phyloP scores from a whole-genome alignment of 1,140 invertebrate species.

The Acromyrmex charruanus region DNA sequence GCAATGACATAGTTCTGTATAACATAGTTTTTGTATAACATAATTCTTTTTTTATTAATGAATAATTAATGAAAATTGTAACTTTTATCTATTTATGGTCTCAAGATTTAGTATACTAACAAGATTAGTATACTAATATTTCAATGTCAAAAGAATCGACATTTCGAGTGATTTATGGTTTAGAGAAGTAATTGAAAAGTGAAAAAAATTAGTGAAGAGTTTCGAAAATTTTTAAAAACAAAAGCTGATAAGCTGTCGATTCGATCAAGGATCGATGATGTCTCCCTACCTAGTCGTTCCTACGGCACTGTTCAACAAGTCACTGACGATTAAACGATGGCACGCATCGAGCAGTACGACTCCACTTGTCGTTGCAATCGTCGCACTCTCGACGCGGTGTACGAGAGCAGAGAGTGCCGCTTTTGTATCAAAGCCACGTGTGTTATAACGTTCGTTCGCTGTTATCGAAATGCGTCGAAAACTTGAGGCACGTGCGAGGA shows the following conservation, averaged over 20 bases:
- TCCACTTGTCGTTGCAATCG: slow-evolving; percentile 37
- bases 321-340: slow-evolving; percentile 42
- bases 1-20: background rate
- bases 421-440: slow-evolving; percentile 27
- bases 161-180: background rate
- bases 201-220: background rate
- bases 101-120: background rate
- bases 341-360: slow-evolving; percentile 40
- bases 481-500: background rate
- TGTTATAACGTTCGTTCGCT: background rate
- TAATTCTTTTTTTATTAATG: background rate
- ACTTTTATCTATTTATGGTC: background rate
- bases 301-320: slow-evolving; percentile 28
- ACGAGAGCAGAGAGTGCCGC: background rate
- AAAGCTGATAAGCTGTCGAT: background rate
- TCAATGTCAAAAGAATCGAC: background rate
- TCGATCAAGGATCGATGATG: background rate
- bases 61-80: background rate
- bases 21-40: too few species aligned
- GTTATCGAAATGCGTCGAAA: slow-evolving; percentile 23
- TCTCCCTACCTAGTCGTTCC: background rate
- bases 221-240: background rate
- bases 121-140: background rate
- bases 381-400: background rate
- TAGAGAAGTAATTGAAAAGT: background rate